Percentiles rank a stretch among this genome's conserved stretches.
Conservation (phyloP, 2,113 vertebrate genomes). For the Fulica atra region DNA sequence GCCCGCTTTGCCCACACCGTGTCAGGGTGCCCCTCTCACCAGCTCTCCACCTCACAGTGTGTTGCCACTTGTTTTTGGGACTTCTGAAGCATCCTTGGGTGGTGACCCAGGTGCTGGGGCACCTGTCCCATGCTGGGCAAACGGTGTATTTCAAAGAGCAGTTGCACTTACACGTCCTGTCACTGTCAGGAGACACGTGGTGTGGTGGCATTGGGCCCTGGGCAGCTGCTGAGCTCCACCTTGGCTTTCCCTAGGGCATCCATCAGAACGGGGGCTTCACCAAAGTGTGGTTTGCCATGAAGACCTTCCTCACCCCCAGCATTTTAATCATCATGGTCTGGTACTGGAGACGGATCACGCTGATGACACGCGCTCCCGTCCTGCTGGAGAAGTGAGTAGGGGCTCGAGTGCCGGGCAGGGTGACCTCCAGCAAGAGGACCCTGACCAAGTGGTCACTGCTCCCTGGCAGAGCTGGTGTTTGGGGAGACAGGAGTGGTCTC, state of each 20-base stretch:
- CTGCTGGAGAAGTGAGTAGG: constrained; percentile 94
- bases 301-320: constrained; percentile 97
- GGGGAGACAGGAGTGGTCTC: not conserved
- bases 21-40: not conserved
- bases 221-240: not conserved
- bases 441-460: accelerated
- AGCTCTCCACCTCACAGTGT: accelerated
- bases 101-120: not conserved
- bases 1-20: not conserved
- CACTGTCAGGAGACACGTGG: not conserved
- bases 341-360: constrained; percentile 95
- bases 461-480: not conserved
- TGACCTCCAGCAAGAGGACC: not conserved
- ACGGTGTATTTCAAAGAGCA: accelerated
- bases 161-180: not conserved
- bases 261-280: constrained; percentile 98
- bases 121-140: not conserved
- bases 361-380: constrained; percentile 93
- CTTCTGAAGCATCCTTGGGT: not conserved
- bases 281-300: constrained; percentile 99
- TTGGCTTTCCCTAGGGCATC: constrained; percentile 80
- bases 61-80: not conserved
- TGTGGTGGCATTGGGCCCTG: not conserved
- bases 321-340: constrained; percentile 97
- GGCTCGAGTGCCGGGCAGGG: accelerated